Percentiles rank a stretch among this genome's conserved stretches.
These are phyloP conservation scores for Amblyopsis hoosieri DNA, from an alignment of 2,797 vertebrate genomes.

Conservation along the genomic window DNA sequence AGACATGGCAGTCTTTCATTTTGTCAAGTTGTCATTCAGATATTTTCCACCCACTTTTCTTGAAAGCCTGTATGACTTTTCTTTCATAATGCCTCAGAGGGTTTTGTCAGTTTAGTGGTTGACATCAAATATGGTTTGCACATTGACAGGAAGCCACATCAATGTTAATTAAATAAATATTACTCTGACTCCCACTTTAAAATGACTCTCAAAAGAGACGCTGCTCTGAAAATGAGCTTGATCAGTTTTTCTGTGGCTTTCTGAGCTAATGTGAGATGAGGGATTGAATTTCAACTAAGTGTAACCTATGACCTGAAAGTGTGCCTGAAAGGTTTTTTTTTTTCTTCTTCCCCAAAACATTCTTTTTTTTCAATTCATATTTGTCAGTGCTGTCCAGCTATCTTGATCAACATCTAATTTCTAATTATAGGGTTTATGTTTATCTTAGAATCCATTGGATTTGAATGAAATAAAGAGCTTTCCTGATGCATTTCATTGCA, in stretches of 20 bases:
- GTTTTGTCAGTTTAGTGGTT: slow-evolving; percentile 50
- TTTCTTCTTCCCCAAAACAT: slow-evolving; percentile 10
- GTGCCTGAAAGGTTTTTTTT: slow-evolving; percentile 22
- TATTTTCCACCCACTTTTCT: slow-evolving; percentile 41
- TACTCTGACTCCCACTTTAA: slow-evolving; percentile 36
- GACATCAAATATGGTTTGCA: slow-evolving; percentile 61
- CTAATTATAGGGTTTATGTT: slow-evolving; percentile 37
- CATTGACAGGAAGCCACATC: slow-evolving; percentile 58
- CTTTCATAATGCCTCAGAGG: slow-evolving; percentile 63
- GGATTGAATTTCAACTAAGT: slow-evolving; percentile 30
- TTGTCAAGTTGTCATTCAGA: slow-evolving; percentile 79
- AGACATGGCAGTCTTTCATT: slow-evolving; percentile 71
- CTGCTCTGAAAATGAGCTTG: slow-evolving; percentile 37
- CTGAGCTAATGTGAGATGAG: slow-evolving; percentile 22
- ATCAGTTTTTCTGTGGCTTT: slow-evolving; percentile 27
- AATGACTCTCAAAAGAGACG: slow-evolving; percentile 44
- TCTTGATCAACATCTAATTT: slow-evolving; percentile 40
- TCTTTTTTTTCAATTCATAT: slow-evolving; percentile 24
- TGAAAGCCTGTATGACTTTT: slow-evolving; percentile 57
- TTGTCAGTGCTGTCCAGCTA: slow-evolving; percentile 46
- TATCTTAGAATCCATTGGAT: slow-evolving; percentile 35
- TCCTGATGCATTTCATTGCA: slow-evolving; percentile 62
- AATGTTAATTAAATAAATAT: slow-evolving; percentile 63
- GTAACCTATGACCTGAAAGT: slow-evolving; percentile 47
- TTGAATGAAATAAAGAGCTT: slow-evolving; percentile 30